phyloP scores from a whole-genome alignment of 1,140 invertebrate genomes.

The Leptinotarsa defecta region DNA sequence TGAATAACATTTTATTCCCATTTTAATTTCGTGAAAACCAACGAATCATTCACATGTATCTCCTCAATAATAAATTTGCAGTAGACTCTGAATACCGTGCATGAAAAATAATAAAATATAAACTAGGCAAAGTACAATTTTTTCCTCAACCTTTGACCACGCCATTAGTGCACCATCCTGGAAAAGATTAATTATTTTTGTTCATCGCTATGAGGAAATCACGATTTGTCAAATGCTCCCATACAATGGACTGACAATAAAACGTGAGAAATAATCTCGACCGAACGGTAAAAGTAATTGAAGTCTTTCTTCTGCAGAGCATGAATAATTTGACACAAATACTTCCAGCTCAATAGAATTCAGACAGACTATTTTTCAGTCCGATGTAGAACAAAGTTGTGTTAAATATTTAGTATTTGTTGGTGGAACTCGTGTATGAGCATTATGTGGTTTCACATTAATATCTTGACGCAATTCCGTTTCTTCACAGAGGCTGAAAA shows the following conservation, averaged over 20 bases:
- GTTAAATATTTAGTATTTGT: neutral
- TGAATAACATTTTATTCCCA: too few species aligned
- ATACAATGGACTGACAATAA: constrained; percentile 36
- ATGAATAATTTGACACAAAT: constrained; percentile 42
- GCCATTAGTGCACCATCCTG: constrained; percentile 6
- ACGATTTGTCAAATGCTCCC: constrained; percentile 40
- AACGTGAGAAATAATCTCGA: constrained; percentile 41
- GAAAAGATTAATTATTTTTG: constrained; percentile 38
- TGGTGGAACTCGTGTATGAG: too few species aligned
- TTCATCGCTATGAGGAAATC: constrained; percentile 37
- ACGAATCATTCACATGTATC: too few species aligned
- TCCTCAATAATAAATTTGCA: too few species aligned
- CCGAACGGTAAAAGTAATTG: constrained; percentile 37
- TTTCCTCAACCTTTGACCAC: neutral
- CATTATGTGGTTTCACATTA: too few species aligned
- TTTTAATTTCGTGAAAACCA: too few species aligned
- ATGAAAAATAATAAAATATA: too few species aligned
- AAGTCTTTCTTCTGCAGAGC: constrained; percentile 32
- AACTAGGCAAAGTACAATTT: too few species aligned
- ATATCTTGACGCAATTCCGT: too few species aligned
- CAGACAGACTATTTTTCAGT: neutral
- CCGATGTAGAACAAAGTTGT: neutral
- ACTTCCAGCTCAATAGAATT: constrained; percentile 23
- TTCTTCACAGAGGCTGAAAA: too few species aligned
- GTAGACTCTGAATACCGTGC: too few species aligned